Base-by-base conservation (phyloP, 2,113 vertebrate species). In the Cnemophilus loriae region DNA sequence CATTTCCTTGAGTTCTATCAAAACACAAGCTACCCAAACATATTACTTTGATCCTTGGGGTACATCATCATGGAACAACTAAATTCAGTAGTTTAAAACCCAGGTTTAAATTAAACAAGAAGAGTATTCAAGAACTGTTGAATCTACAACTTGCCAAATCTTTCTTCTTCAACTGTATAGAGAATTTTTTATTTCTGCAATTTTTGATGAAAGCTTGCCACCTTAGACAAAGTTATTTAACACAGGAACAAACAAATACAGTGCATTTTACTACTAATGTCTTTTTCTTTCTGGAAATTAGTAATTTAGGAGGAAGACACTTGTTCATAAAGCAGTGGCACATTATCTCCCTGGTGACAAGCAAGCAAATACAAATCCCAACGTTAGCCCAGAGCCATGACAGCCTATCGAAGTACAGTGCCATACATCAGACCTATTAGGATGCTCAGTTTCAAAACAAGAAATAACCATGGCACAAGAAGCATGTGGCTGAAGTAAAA, bases 211-310 rank as follows among this genome's bases (percentile, higher is more conserved):
- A 86, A 61, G 6, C 5, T 70, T 77, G 47, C 21, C 61, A 84
- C 11, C 23, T 87, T 37, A 75, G 41, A 46, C 13, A 16, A 63
- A 65, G 18, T 19, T 84, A 42, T 46, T 71, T 32, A 83, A 81
- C 28, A 47, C 3, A 35, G 53, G 18, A 68, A 67, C 5, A 30
- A 39, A 49, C 26, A 76, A 52, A 17, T 0, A 0, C 1, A 87
- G 10, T 4, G 11, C 8, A 21, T 61, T 52, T 80, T 28, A 70
- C 9, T 27, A 16, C 21, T 85, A 11, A 5, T n/a, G 26, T 23
- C 4, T 18, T 93, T 61, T 63, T 57, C 30, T 79, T 67, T 67
- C 24, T 35, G 23, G 15, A 79, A 91, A 82, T 46, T 0, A 35
- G 22, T 78, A 27, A 4, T 65, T 65, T 21, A 52, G 33, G 49